phyloP scores from a whole-genome alignment of 2,113 vertebrate species.

The Etia nguti region DNA sequence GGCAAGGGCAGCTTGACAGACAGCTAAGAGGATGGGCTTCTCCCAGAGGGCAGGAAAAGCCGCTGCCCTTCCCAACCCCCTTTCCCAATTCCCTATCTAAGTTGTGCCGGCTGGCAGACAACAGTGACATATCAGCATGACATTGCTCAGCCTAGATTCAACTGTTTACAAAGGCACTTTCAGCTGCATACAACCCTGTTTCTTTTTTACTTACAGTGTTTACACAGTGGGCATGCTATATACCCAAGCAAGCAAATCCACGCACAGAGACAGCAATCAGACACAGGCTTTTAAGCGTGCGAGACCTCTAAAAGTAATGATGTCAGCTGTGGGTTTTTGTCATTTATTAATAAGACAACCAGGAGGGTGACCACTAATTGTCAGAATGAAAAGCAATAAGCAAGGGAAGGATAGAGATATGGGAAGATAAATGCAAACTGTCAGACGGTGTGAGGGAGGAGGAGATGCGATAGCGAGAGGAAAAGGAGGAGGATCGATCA shows the following conservation, averaged over 20 bases:
- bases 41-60: constrained; percentile 21
- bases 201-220: neutral
- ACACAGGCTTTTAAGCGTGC: neutral
- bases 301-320: neutral
- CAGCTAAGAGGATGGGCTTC: constrained; percentile 16
- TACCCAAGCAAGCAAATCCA: neutral
- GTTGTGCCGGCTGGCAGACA: constrained; percentile 20
- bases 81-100: neutral
- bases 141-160: constrained; percentile 34
- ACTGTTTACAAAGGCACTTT: neutral
- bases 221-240: neutral
- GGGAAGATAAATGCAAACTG: constrained; percentile 60
- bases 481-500: constrained; percentile 57
- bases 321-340: neutral
- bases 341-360: constrained; percentile 4
- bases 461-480: constrained; percentile 39
- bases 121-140: constrained; percentile 40
- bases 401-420: constrained; percentile 39
- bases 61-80: neutral
- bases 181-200: neutral
- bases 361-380: constrained; percentile 13
- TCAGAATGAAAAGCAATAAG: constrained; percentile 32
- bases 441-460: constrained; percentile 68
- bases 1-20: constrained; percentile 32
- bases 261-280: neutral